Base-by-base conservation (phyloP, 2,113 vertebrate genomes). In the Brienomyrus longianalis region DNA sequence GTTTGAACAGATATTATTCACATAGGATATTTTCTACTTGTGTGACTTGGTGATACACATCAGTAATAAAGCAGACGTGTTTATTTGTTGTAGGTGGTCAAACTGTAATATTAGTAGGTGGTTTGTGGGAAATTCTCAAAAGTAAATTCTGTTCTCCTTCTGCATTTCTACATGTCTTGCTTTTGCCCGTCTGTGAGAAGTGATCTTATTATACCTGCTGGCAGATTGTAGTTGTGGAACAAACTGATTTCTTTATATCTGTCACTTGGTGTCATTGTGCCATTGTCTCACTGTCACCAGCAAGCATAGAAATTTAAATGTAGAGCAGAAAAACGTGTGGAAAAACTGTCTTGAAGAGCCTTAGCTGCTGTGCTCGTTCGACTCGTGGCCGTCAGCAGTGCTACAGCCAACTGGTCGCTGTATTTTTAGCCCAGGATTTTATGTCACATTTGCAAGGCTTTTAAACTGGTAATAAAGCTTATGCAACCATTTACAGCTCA, bases 401-500 rank as follows among this genome's bases (percentile, higher is more conserved):
- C 45, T 31, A 17, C 50, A 54, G 50, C 51, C 85, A 87, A 87
- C 85, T 27, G 23, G 85, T n/a, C 9, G 13, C 51, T 87, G 51
- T 54, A 39, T 54, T 87, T 87, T 86, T 87, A 87, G 10, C 50
- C 56, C 51, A 8, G 31, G 27, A 87, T 86, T 47, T 52, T 86
- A 27, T 87, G 85, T 54, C 51, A 35, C 15, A 31, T 86, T 86
- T n/a, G 23, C 47, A 27, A 48, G 84, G 47, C 27, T 35, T 54
- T 87, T 31, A 87, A 51, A 17, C 51, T 87, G 51, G 85, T 17
- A 87, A 87, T 52, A 87, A 87, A 87, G 83, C 45, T 84, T n/a
- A 84, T 23, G 43, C 83, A 45, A 84, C 39, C 45, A 47, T 84
- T 84, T 84, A 17, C 45, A 48, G 83, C 83, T 48, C 39, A 84